A percentile compares a stretch with the other conserved stretches of the same genome.
These are phyloP conservation scores for Caenorhabditis tropicalis DNA, from an alignment of 1,140 invertebrate genomes.

Conservation along the genomic window DNA sequence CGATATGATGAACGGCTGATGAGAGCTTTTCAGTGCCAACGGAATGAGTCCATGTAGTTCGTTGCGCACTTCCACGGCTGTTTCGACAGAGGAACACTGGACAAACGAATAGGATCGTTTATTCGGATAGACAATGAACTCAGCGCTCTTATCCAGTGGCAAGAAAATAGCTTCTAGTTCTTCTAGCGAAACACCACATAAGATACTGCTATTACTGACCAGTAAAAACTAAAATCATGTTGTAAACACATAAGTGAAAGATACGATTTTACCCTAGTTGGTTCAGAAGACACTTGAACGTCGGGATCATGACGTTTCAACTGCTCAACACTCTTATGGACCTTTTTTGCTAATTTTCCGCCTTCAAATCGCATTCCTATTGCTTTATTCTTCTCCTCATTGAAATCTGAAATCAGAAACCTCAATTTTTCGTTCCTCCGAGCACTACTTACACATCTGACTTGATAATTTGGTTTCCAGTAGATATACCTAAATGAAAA, in stretches of 20 bases:
- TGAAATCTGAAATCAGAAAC: conserved; percentile 49
- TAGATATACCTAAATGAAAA: no score
- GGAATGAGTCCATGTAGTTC: conserved; percentile 53
- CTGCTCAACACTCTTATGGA: conserved; percentile 51
- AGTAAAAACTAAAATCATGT: conserved; percentile 49
- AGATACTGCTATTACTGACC: conserved; percentile 54
- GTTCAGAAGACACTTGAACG: conserved; percentile 42
- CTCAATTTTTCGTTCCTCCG: no score
- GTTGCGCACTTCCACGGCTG: not conserved
- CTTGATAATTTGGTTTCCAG: no score
- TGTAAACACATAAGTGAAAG: not conserved
- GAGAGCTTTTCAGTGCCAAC: conserved; percentile 73
- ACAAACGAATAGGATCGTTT: conserved; percentile 57
- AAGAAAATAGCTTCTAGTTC: conserved; percentile 53
- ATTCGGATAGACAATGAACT: conserved; percentile 53
- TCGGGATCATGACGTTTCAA: conserved; percentile 51
- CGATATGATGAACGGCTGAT: conserved; percentile 77
- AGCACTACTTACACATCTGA: not conserved
- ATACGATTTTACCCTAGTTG: conserved; percentile 35
- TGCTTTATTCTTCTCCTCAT: conserved; percentile 38
- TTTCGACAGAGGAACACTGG: conserved; percentile 48
- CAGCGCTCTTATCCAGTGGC: conserved; percentile 23
- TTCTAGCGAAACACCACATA: conserved; percentile 54
- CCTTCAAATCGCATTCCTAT: conserved; percentile 40
- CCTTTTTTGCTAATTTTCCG: conserved; percentile 51